Evolutionary conservation across 1,140 invertebrate genomes (phyloP).

Genomic region (Steinernema khuongi): DNA sequence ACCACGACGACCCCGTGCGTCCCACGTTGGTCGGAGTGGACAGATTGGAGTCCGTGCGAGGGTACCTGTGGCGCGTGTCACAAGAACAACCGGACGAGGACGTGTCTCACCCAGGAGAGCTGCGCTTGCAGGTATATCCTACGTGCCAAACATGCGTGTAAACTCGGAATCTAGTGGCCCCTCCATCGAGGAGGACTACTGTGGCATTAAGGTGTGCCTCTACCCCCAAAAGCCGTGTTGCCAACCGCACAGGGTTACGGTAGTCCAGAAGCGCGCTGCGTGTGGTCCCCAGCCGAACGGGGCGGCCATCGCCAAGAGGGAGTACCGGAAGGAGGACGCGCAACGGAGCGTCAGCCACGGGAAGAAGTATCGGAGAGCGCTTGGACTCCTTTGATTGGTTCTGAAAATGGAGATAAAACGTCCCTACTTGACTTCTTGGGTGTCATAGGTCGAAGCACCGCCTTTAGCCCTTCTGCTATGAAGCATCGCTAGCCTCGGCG

Average conservation of each 20-base stretch:
- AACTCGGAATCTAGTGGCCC: neutral
- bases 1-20: neutral
- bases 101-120: neutral
- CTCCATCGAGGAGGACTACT: neutral
- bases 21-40: neutral
- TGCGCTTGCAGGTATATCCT: neutral
- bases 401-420: too few relatives aligned
- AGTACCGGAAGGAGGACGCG: neutral
- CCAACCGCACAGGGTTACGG: neutral
- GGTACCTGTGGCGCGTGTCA: neutral
- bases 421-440: too few relatives aligned
- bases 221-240: neutral
- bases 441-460: too few relatives aligned
- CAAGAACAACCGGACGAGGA: slow-evolving; percentile 7
- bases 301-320: neutral
- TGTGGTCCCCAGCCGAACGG: neutral
- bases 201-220: neutral
- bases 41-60: neutral
- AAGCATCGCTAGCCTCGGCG: too few relatives aligned
- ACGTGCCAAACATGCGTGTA: neutral
- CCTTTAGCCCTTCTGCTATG: too few relatives aligned
- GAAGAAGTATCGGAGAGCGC: neutral
- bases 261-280: neutral
- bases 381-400: too few relatives aligned
- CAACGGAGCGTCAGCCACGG: neutral